A percentile compares a stretch with the other conserved stretches of the same genome.
Conservation (phyloP, 1,140 invertebrate species). For the Trachymyrmex septentrionalis region DNA sequence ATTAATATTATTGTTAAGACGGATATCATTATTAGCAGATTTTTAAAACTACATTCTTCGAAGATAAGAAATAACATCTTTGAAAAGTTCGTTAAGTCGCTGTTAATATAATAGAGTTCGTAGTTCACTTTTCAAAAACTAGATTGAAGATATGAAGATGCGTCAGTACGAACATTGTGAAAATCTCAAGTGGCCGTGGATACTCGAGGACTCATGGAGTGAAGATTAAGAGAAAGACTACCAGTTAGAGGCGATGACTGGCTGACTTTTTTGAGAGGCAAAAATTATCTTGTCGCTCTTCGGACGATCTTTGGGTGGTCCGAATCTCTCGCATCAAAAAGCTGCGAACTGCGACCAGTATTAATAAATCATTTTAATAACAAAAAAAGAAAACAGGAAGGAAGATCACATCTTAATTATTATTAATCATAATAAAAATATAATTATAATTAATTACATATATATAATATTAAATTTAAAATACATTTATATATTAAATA, state of each 20-base stretch:
- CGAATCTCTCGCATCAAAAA: constrained; percentile 45
- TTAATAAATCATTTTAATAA: constrained; percentile 67
- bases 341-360: constrained; percentile 52
- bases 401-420: constrained; percentile 47
- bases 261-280: constrained; percentile 84
- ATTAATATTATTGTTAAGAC: neutral
- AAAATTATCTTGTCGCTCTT: constrained; percentile 84
- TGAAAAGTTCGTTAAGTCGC: constrained; percentile 51
- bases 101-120: constrained; percentile 42
- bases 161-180: constrained; percentile 76
- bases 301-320: constrained; percentile 84
- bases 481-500: neutral
- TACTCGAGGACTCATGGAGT: constrained; percentile 79
- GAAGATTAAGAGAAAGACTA: constrained; percentile 86
- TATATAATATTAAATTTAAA: neutral
- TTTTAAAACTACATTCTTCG: neutral
- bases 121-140: constrained; percentile 57
- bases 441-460: constrained; percentile 27
- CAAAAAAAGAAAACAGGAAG: constrained; percentile 8
- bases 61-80: constrained; percentile 18
- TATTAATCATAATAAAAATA: constrained; percentile 1
- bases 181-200: constrained; percentile 78
- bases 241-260: constrained; percentile 86
- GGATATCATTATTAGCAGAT: neutral
- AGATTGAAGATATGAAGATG: constrained; percentile 71